phyloP scores from a whole-genome alignment of 1,140 invertebrate species.

The Drosophila melanogaster region Release_6_plus_ISO1_MT NT_033777.3:22929501-22930000 shows the following conservation, averaged over 20 bases:
- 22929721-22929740: no score
- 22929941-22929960: slow-evolving; percentile 61
- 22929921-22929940: slow-evolving; percentile 5
- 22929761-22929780: slow-evolving; percentile 35
- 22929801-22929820: slow-evolving; percentile 64
- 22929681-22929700: slow-evolving; percentile 43
- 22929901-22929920: slow-evolving; percentile 20
- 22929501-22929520: slow-evolving; percentile 32
- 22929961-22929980: slow-evolving; percentile 77
- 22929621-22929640: slow-evolving; percentile 61
- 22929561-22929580: slow-evolving; percentile 44
- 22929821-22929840: slow-evolving; percentile 45
- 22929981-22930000: slow-evolving; percentile 72
- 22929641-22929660: slow-evolving; percentile 65
- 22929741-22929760: slow-evolving; percentile 39
- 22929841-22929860: slow-evolving; percentile 17
- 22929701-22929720: no score
- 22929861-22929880: slow-evolving; percentile 19
- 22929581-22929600: slow-evolving; percentile 67
- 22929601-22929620: slow-evolving; percentile 7
- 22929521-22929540: slow-evolving; percentile 63
- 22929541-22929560: slow-evolving; percentile 30
- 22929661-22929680: slow-evolving; percentile 54
- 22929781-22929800: slow-evolving; percentile 31
- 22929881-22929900: background rate